phyloP scores from a whole-genome alignment of 2,888 invertebrate species.

The Amphipoea oculea region DNA sequence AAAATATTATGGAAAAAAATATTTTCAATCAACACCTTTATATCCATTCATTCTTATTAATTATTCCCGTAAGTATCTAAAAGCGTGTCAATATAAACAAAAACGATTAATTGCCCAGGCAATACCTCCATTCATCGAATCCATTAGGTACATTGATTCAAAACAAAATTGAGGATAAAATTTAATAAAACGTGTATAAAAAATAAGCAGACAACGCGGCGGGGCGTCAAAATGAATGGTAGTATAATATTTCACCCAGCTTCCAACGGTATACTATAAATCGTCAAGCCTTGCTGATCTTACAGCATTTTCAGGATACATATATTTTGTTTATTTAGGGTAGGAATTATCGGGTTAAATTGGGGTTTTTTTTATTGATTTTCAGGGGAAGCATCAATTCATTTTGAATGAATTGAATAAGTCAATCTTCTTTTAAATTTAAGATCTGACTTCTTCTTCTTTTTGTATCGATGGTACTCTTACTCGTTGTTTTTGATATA shows the following conservation, averaged over 20 bases:
- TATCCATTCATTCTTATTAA: neutral
- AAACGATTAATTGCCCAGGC: neutral
- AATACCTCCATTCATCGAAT: neutral
- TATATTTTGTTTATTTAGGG: slow-evolving; percentile 30
- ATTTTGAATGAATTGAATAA: too few species aligned
- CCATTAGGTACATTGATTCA: neutral
- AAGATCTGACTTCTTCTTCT: too few species aligned
- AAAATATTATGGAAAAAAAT: too few species aligned
- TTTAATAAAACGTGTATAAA: slow-evolving; percentile 19
- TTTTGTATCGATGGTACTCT: too few species aligned
- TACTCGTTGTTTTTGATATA: too few species aligned
- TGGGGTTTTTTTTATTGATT: slow-evolving; percentile 20
- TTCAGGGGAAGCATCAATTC: neutral
- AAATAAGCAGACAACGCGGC: slow-evolving; percentile 10
- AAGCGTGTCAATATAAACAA: neutral
- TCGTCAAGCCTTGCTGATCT: slow-evolving; percentile 10
- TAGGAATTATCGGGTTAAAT: slow-evolving; percentile 4
- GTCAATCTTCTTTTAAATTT: too few species aligned
- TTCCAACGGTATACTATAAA: slow-evolving; percentile 32
- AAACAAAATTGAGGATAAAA: slow-evolving; percentile 20
- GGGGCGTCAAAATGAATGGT: slow-evolving; percentile 34
- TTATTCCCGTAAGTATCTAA: neutral
- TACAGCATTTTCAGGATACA: slow-evolving; percentile 29
- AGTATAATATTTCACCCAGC: slow-evolving; percentile 49
- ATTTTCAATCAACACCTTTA: neutral